A percentile compares a stretch with the other conserved stretches of the same genome.
Conservation (phyloP, 2,797 vertebrate genomes). For the Amblyraja radiata region DNA sequence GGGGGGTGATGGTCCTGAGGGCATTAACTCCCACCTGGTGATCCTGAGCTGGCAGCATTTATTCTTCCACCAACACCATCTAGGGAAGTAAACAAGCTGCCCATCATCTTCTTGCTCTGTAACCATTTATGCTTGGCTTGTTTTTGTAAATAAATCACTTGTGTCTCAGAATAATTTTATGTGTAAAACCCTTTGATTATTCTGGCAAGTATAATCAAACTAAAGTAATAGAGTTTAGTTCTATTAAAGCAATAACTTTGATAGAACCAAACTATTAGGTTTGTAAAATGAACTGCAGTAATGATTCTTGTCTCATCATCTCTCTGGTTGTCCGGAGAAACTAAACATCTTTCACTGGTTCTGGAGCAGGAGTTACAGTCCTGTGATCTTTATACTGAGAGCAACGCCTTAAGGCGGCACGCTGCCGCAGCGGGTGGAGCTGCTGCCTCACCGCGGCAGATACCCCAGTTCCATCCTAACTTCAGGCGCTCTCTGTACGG, state of each 20-base stretch:
- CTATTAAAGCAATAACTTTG: too few relatives aligned
- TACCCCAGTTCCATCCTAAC: too few relatives aligned
- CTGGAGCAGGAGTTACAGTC: not conserved
- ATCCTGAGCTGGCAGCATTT: not conserved
- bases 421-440: too few relatives aligned
- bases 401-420: too few relatives aligned
- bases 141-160: not conserved
- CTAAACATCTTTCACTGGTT: not conserved
- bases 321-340: not conserved
- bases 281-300: too few relatives aligned
- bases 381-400: not conserved
- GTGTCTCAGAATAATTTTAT: not conserved
- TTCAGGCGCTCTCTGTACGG: too few relatives aligned
- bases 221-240: too few relatives aligned
- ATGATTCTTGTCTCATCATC: not conserved
- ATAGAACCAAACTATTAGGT: too few relatives aligned
- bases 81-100: not conserved
- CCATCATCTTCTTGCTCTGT: not conserved
- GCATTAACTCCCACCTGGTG: not conserved
- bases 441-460: too few relatives aligned
- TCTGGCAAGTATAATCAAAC: not conserved
- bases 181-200: not conserved
- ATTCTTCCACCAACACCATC: not conserved
- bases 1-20: too few relatives aligned
- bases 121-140: not conserved